A percentile compares a stretch with the other conserved stretches of the same genome.
Conservation (phyloP, 2,797 vertebrate genomes). For the Mus spretus region DNA sequence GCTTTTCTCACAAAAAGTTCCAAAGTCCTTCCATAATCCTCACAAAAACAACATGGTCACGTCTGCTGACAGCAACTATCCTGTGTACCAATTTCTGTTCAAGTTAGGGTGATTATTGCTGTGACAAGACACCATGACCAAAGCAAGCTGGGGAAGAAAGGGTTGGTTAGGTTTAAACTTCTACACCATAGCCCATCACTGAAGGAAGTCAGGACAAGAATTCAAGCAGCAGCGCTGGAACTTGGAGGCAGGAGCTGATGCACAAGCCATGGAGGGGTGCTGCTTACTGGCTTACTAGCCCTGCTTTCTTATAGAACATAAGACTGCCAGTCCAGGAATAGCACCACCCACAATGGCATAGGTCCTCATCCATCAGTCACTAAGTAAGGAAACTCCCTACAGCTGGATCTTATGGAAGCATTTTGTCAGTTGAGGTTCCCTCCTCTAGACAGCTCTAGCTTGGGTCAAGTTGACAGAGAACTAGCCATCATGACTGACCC, state of each 20-base stretch:
- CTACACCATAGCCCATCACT: no score
- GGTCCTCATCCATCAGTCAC: not conserved
- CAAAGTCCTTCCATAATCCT: not conserved
- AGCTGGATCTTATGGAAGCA: not conserved
- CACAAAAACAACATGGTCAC: not conserved
- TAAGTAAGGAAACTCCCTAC: not conserved
- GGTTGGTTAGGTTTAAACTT: no score
- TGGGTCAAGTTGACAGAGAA: not conserved
- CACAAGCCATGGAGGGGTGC: not conserved
- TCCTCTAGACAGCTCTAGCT: not conserved
- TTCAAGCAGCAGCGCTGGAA: not conserved
- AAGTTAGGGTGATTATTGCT: not conserved
- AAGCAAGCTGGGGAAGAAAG: no score
- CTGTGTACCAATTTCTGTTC: not conserved
- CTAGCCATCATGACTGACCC: not conserved
- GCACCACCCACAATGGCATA: not conserved
- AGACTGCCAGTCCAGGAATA: no score
- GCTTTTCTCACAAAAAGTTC: not conserved
- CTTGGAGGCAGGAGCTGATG: not conserved
- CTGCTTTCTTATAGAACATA: no score
- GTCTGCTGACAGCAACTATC: not conserved
- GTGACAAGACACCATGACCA: not conserved
- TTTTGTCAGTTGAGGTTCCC: not conserved
- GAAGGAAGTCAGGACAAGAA: not conserved
- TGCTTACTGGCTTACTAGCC: not conserved